Base-by-base conservation (phyloP, 2,113 vertebrate genomes). In the Podarcis raffonei region DNA sequence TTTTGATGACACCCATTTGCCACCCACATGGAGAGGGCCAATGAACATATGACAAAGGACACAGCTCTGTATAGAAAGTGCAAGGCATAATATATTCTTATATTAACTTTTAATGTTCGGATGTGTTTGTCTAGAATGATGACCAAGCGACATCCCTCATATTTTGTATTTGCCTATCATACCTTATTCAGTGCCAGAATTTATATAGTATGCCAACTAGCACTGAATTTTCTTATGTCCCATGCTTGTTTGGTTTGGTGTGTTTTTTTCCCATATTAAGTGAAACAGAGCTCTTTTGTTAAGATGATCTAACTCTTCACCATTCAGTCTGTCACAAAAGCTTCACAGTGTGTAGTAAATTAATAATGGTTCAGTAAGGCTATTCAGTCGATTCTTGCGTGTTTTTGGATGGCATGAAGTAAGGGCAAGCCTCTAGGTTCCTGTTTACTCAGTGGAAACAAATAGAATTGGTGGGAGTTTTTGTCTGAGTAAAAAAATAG, bases 331-430 rank as follows among this genome's bases (percentile, higher is more conserved):
- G 74, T 85, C 86, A 23, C 81, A 77, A 84, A 89, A 25, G 62
- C 37, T 16, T 13, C 81, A 57, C 48, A 90, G 32, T 85, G 0
- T 0, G 25, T 39, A 71, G 48, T 81, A 18, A 74, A 66, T 89
- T 72, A 65, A 65, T 68, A 62, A 75, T 42, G 68, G 62, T 42
- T 85, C 83, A 75, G 35, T 65, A 57, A 23, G 37, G 12, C 74
- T 75, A 48, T 77, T 88, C 72, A 88, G 20, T 88, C 25, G 65
- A n/a, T 68, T 32, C 37, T 39, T 77, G 71, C 71, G 62, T 83
- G 25, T 23, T 88, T 76, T 83, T 66, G 25, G 48, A 76, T 77
- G 39, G 39, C n/a, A 25, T 68, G 59, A 59, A 12, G 37, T 32
- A 78, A 79, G 35, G 72, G 25, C 75, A 85, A 71, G 35, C 71